A percentile compares a stretch with the other conserved stretches of the same genome.
These are phyloP conservation scores for Cotesia vestalis DNA, from an alignment of 1,140 invertebrate species.

Conservation along the genomic window DNA sequence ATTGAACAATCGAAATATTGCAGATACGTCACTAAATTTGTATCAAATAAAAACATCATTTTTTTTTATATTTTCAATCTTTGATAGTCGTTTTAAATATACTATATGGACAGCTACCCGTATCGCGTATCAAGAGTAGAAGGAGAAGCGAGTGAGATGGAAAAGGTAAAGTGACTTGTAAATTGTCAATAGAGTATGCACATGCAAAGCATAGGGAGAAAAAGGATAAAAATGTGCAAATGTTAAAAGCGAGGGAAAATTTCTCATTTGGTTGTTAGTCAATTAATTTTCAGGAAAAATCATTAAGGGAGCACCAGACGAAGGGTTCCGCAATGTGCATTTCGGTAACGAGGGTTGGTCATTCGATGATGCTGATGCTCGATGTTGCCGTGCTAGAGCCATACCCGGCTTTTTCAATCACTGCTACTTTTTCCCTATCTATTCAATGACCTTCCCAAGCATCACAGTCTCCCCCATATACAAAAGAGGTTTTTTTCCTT, in stretches of 20 bases:
- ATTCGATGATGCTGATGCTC: conserved; percentile 60
- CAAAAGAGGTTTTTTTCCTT: conserved; percentile 30
- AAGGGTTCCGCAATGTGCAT: conserved; percentile 31
- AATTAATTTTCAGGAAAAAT: conserved; percentile 65
- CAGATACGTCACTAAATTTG: conserved; percentile 13
- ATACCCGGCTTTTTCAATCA: conserved; percentile 64
- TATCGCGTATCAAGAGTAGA: background rate
- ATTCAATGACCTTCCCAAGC: conserved; percentile 62
- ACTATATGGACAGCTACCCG: background rate
- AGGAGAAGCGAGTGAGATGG: background rate
- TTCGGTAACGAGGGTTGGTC: conserved; percentile 46
- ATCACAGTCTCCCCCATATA: conserved; percentile 39
- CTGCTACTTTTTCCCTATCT: conserved; percentile 61
- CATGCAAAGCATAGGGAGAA: conserved; percentile 2
- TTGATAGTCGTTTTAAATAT: conserved; percentile 3
- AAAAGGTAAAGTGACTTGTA: conserved; percentile 16
- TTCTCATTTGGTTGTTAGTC: conserved; percentile 63
- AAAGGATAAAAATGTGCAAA: conserved; percentile 30
- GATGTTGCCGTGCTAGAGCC: conserved; percentile 27
- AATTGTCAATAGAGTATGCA: conserved; percentile 21
- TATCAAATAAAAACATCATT: conserved; percentile 6
- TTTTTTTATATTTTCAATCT: conserved; percentile 6
- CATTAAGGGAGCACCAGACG: conserved; percentile 57
- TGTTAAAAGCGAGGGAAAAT: conserved; percentile 28
- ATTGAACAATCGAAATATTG: conserved; percentile 20